phyloP scores from a whole-genome alignment of 2,888 invertebrate species.

The Polyommatus iphigenia region DNA sequence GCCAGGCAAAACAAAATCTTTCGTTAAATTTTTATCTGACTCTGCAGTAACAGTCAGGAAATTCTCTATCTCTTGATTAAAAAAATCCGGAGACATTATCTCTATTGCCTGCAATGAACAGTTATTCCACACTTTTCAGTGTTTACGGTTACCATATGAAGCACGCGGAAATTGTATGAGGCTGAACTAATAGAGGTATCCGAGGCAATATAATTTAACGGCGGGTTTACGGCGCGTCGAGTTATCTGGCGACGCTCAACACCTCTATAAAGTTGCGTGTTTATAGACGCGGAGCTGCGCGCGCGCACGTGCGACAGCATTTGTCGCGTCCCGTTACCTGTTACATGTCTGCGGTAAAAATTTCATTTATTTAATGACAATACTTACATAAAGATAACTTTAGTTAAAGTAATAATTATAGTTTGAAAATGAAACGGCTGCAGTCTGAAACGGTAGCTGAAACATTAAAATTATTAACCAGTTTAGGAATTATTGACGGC shows the following conservation, averaged over 20 bases:
- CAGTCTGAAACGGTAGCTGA: not conserved
- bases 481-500: too few relatives aligned
- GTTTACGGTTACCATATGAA: not conserved
- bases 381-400: not conserved
- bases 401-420: not conserved
- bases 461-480: too few relatives aligned
- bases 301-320: not conserved
- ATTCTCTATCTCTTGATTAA: too few relatives aligned
- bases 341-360: not conserved
- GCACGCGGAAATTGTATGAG: slow-evolving; percentile 8
- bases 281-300: not conserved
- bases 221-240: not conserved
- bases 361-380: not conserved
- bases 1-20: too few relatives aligned
- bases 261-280: slow-evolving; percentile 21
- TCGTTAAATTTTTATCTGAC: too few relatives aligned
- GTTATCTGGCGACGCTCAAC: slow-evolving; percentile 18
- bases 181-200: slow-evolving; percentile 14
- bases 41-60: too few relatives aligned
- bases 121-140: not conserved
- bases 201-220: slow-evolving; percentile 6
- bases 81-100: too few relatives aligned
- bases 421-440: not conserved
- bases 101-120: not conserved
- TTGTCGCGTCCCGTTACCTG: slow-evolving; percentile 8